These are phyloP conservation scores for Trematocara marginatum DNA, from an alignment of 2,113 vertebrate species.

Conservation along the genomic window DNA sequence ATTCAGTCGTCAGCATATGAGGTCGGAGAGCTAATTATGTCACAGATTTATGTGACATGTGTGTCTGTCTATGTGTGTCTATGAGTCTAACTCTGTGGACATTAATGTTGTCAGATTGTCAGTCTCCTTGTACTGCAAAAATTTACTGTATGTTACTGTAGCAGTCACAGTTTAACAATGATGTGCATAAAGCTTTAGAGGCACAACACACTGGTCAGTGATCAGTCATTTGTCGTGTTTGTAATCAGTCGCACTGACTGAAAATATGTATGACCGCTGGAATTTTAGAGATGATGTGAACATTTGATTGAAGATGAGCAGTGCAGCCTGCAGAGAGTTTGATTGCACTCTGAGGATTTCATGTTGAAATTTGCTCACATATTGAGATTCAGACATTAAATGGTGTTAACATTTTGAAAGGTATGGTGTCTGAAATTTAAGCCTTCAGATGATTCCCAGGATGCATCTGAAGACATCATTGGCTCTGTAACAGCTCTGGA, in stretches of 20 bases:
- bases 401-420: background rate
- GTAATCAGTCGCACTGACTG: background rate
- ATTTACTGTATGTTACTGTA: background rate
- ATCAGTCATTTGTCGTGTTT: background rate
- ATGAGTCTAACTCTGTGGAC: background rate
- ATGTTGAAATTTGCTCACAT: background rate
- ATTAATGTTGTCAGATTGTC: background rate
- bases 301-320: background rate
- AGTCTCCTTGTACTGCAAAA: rapidly evolving
- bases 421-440: background rate
- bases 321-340: background rate
- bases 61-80: background rate
- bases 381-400: background rate
- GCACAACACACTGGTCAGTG: background rate
- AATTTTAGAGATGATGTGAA: background rate
- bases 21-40: background rate
- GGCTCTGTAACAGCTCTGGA: background rate
- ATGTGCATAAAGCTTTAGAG: background rate
- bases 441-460: background rate
- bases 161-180: background rate
- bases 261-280: background rate
- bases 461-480: background rate
- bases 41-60: background rate
- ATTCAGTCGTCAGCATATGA: background rate
- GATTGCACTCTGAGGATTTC: background rate